These are phyloP conservation scores for Eclectus roratus DNA, from an alignment of 2,113 vertebrate species.

Conservation along the genomic window DNA sequence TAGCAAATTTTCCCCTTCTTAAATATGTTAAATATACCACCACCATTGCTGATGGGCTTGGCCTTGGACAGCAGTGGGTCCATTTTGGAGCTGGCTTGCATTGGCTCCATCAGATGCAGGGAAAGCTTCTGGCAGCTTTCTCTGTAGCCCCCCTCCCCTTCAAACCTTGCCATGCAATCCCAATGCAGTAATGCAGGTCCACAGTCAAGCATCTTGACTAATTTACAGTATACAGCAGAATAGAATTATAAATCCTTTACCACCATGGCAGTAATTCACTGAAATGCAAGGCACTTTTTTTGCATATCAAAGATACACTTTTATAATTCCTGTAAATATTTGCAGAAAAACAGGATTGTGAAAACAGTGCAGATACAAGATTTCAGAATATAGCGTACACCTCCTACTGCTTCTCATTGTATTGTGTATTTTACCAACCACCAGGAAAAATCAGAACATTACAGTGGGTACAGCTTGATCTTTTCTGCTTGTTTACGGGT, in stretches of 20 bases:
- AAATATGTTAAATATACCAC: neutral
- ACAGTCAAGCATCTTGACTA: neutral
- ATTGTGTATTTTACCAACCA: neutral
- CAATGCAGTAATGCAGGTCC: neutral
- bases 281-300: neutral
- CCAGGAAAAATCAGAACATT: neutral
- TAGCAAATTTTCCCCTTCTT: neutral
- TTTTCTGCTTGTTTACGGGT: neutral
- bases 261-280: neutral
- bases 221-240: neutral
- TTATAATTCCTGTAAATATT: neutral
- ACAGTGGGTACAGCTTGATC: neutral
- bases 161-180: neutral
- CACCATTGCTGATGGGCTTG: neutral
- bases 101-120: neutral
- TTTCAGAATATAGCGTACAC: neutral
- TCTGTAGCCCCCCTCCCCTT: neutral
- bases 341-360: neutral
- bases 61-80: neutral
- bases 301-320: neutral
- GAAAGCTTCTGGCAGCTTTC: neutral
- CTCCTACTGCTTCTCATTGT: neutral
- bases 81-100: neutral
- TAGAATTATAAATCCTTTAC: neutral
- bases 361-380: neutral